Evolutionary conservation across 2,888 invertebrate genomes (phyloP), one percentile per base, ranked within the genome.

Genomic region (Molorchus minor): DNA sequence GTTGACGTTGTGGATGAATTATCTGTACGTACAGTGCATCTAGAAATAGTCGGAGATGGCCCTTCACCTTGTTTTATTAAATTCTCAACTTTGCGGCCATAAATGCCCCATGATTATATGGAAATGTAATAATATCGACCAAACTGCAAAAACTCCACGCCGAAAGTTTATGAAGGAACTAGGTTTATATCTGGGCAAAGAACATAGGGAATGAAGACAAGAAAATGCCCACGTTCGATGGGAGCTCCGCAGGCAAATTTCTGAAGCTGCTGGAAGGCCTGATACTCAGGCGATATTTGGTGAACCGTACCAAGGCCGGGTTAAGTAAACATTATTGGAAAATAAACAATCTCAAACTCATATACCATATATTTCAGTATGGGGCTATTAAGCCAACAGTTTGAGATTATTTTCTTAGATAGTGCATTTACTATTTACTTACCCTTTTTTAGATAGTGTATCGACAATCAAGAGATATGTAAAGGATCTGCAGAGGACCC

Each of bases 101-200:
- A 51, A 30, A 41, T 57, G 35, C n/a, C n/a, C 57, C 55, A 35
- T 40, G 41, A 41, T 52, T 57, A 33, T 51, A 51, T 41, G 53
- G 57, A 20, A 52, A 57, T 52, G 38, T 57, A 25, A 55, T 57
- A 45, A 45, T 45, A 29, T 21, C 45, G 29, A 45, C 19, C 45
- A 45, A 45, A 45, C 29, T 45, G 45, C n/a, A 20, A 45, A 45
- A 45, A 40, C 52, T 43, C 33, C 30, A 49, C 41, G 38, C 36
- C 52, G 57, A 57, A 29, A 19, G 15, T 21, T 29, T 57, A 21
- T 57, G 49, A 52, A 38, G 36, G 36, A 38, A 51, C 20, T 55
- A 49, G 36, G 29, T 57, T 40, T 41, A 35, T 19, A 38, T 57
- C 30, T 57, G 17, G 45, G 17, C 45, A 45, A 45, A 45, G 25